A percentile compares a stretch with the other conserved stretches of the same genome.
Conservation (phyloP, 2,888 invertebrate species). For the Thyatira batis region DNA sequence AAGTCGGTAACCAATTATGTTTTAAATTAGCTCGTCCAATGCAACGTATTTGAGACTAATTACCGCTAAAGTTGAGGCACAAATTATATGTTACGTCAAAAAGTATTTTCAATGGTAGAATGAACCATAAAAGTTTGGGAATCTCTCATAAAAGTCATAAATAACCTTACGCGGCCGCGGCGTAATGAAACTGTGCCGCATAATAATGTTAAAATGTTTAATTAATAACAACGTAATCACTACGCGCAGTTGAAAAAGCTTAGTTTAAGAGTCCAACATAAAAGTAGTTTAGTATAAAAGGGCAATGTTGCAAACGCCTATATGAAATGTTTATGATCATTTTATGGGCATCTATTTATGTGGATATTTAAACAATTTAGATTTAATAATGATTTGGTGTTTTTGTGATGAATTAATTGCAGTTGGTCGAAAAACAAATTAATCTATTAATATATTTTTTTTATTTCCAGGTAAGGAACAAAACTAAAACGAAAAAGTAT, state of each 20-base stretch:
- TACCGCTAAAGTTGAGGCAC: too few relatives aligned
- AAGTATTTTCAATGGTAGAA: not conserved
- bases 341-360: too few relatives aligned
- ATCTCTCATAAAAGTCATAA: not conserved
- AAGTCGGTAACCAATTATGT: not conserved
- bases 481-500: not conserved
- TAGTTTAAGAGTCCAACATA: not conserved
- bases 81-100: not conserved
- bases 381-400: too few relatives aligned
- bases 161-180: not conserved
- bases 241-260: not conserved
- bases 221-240: not conserved
- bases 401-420: not conserved
- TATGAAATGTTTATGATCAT: too few relatives aligned
- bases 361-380: too few relatives aligned
- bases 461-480: not conserved
- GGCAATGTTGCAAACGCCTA: not conserved
- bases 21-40: not conserved
- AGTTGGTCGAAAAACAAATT: too few relatives aligned
- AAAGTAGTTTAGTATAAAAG: not conserved
- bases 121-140: not conserved
- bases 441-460: not conserved
- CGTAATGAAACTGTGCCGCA: not conserved
- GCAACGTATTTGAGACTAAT: not conserved
- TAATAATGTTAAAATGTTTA: constrained; percentile 1